These are phyloP conservation scores for Nephila pilipes DNA, from an alignment of 1,140 invertebrate genomes.

Conservation along the genomic window DNA sequence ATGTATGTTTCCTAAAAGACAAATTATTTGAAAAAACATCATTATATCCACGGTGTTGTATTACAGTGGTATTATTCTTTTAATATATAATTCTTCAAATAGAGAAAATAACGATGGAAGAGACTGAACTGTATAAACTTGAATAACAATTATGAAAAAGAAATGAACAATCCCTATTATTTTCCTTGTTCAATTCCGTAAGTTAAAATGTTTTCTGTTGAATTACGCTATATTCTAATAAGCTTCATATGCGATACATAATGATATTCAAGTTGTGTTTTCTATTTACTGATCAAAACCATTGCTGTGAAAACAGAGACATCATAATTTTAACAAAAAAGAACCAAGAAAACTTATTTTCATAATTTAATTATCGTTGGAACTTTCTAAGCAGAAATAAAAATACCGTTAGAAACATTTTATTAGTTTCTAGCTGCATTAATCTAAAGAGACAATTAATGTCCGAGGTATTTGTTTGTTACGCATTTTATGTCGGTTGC, in stretches of 20 bases:
- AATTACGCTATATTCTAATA: background rate
- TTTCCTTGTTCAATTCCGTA: background rate
- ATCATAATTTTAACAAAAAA: background rate
- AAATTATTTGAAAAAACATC: no score
- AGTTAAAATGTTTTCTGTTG: background rate
- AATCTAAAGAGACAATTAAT: constrained; percentile 56
- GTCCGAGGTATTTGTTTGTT: constrained; percentile 21
- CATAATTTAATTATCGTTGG: constrained; percentile 31
- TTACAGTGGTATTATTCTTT: background rate
- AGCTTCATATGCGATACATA: background rate
- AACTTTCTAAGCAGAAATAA: constrained; percentile 13
- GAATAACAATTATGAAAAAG: background rate
- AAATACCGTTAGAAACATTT: constrained; percentile 24
- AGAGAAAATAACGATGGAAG: background rate
- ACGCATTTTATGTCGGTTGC: background rate
- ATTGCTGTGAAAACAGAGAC: background rate
- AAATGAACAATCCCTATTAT: background rate
- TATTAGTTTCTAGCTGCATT: background rate
- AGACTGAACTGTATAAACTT: background rate
- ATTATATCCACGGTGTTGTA: no score
- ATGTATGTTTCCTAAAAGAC: no score
- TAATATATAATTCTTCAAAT: background rate
- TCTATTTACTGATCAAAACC: background rate
- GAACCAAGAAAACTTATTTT: background rate
- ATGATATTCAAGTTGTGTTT: background rate